These are phyloP conservation scores for Bilobella aurantiaca DNA, from an alignment of 1,140 invertebrate genomes.

Conservation along the genomic window DNA sequence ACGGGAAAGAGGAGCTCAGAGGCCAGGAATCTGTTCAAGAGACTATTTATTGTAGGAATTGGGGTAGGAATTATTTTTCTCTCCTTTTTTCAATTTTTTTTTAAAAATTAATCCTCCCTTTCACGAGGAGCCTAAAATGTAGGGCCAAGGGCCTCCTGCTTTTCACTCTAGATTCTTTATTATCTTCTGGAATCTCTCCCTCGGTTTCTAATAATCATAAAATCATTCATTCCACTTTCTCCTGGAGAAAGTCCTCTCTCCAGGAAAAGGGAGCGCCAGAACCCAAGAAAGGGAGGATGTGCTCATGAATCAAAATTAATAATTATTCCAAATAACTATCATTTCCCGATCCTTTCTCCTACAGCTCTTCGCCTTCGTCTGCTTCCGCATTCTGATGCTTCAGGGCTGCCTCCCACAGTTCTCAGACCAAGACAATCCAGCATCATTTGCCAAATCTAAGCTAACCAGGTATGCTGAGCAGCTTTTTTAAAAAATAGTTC, in stretches of 20 bases:
- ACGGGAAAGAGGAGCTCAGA: constrained; percentile 20
- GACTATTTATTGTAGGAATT: constrained; percentile 29
- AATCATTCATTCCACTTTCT: neutral
- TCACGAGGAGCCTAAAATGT: too few species aligned
- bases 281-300: neutral
- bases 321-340: neutral
- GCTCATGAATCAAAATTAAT: neutral
- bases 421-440: constrained; percentile 72
- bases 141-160: too few species aligned
- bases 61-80: constrained; percentile 18
- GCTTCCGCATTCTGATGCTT: constrained; percentile 56
- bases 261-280: neutral
- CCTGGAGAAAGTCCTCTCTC: neutral
- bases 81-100: neutral
- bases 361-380: constrained; percentile 50
- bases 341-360: constrained; percentile 30
- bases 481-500: too few species aligned
- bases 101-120: neutral
- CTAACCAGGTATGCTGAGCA: constrained; percentile 51
- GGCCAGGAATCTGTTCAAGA: constrained; percentile 21
- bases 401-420: constrained; percentile 68
- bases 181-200: neutral
- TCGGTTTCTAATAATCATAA: constrained; percentile 7
- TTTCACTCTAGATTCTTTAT: neutral
- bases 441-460: constrained; percentile 64